These are phyloP conservation scores for Oxytorus armatus DNA, from an alignment of 2,888 invertebrate species.

Conservation along the genomic window DNA sequence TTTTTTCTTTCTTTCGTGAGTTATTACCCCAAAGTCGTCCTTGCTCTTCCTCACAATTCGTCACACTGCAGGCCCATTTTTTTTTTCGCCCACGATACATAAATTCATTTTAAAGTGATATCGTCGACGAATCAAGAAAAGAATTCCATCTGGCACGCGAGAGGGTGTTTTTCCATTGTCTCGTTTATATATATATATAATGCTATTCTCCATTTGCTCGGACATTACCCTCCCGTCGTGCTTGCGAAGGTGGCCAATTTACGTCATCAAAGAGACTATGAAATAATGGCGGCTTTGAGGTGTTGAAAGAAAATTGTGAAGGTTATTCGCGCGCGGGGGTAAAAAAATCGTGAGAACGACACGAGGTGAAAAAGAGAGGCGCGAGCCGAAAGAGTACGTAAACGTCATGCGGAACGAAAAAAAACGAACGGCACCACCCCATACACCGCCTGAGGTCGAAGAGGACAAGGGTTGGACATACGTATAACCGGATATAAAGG, in stretches of 20 bases:
- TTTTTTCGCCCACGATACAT: constrained; percentile 30
- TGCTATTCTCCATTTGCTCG: constrained; percentile 17
- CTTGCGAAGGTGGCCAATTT: constrained; percentile 67
- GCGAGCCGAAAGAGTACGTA: constrained; percentile 9
- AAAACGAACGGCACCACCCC: neutral
- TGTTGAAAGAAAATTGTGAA: constrained; percentile 65
- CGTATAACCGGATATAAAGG: constrained; percentile 31
- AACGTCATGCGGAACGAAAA: constrained; percentile 7
- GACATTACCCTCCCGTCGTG: constrained; percentile 40
- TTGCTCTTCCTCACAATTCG: constrained; percentile 60
- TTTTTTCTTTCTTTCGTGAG: neutral
- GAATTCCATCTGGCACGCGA: constrained; percentile 71
- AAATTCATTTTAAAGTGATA: constrained; percentile 51
- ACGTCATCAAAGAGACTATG: constrained; percentile 54
- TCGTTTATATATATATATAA: constrained; percentile 9
- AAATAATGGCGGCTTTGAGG: constrained; percentile 47
- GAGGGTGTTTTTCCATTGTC: constrained; percentile 23
- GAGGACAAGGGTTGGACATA: constrained; percentile 35
- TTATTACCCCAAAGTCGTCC: constrained; percentile 21
- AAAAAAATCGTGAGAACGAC: constrained; percentile 30
- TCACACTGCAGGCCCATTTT: constrained; percentile 49
- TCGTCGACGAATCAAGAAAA: constrained; percentile 30
- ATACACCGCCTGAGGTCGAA: constrained; percentile 1
- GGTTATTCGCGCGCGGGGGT: constrained; percentile 35
- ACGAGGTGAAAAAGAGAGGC: constrained; percentile 28